These are phyloP conservation scores for Cyanoderma ruficeps DNA, from an alignment of 2,113 vertebrate genomes.

Conservation along the genomic window DNA sequence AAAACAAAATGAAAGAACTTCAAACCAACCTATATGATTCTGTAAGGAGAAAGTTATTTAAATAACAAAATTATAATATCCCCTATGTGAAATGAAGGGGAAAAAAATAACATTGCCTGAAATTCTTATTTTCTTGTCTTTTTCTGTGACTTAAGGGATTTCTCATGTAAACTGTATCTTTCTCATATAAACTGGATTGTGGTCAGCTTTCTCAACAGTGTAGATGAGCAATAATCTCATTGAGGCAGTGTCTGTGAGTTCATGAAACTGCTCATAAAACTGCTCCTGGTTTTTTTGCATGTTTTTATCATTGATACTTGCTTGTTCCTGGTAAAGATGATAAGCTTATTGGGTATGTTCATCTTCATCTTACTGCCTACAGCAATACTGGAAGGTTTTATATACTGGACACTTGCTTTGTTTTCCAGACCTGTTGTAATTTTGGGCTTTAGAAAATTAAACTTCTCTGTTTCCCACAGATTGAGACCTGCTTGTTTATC, in stretches of 20 bases:
- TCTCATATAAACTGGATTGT: not conserved
- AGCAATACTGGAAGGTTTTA: not conserved
- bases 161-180: not conserved
- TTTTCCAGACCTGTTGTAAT: not conserved
- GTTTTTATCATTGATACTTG: not conserved
- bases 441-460: constrained; percentile 28
- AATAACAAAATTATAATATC: not conserved
- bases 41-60: not conserved
- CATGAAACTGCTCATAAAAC: not conserved
- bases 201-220: not conserved
- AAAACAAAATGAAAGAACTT: not conserved
- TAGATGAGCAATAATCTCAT: not conserved
- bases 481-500: constrained; percentile 61
- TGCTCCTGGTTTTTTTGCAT: not conserved
- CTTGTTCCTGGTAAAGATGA: not conserved
- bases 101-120: not conserved
- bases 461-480: constrained; percentile 15
- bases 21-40: not conserved
- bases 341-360: not conserved
- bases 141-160: not conserved
- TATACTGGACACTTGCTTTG: not conserved
- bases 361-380: not conserved
- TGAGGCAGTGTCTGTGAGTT: not conserved
- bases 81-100: not conserved
- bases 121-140: not conserved